Evolutionary conservation across 2,888 invertebrate species (phyloP), one percentile per base, ranked within the genome.

Genomic region (Thyatira batis): DNA sequence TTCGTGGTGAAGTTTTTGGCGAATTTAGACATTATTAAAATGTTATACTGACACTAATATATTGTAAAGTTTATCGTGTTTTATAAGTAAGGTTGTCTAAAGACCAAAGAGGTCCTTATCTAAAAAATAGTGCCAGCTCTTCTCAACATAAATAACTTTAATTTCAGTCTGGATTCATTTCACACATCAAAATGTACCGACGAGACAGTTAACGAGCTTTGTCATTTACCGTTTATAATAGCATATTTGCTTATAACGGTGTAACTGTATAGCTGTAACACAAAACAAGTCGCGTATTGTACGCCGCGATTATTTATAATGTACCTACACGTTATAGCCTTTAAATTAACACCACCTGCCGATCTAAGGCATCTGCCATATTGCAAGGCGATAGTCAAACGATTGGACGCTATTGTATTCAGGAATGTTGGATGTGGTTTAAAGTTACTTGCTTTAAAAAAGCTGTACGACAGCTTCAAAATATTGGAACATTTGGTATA

Each of bases 291-390:
- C 17, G n/a, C 63, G 61, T 72, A 71, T 71, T 69, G 69, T 78
- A 69, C 76, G 67, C 75, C 72, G 72, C 68, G 70, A 72, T 79
- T 81, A 80, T 79, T 80, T 78, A 74, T 76, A 72, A 69, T 69
- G 49, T 55, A 52, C 53, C 52, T 68, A 70, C 69, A 76, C 67
- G 71, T 69, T 77, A 76, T 74, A 63, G 65, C 77, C 71, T 73
- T 80, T 81, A 84, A 84, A 80, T 84, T 82, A 82, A 79, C 78
- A 71, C 74, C 82, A 84, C 82, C 76, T 78, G 80, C 69, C 66
- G 58, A 48, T 55, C 30, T 55, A 49, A 57, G 44, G 51, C 4
- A 6, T 8, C 28, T 20, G 6, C 11, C 27, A 56, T 61, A 43
- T 21, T 33, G 45, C 20, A 25, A 44, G 43, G 46, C 45, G 45